Evolutionary conservation across 2,797 vertebrate species (phyloP).

Genomic region (Sebastes hubbsi): DNA sequence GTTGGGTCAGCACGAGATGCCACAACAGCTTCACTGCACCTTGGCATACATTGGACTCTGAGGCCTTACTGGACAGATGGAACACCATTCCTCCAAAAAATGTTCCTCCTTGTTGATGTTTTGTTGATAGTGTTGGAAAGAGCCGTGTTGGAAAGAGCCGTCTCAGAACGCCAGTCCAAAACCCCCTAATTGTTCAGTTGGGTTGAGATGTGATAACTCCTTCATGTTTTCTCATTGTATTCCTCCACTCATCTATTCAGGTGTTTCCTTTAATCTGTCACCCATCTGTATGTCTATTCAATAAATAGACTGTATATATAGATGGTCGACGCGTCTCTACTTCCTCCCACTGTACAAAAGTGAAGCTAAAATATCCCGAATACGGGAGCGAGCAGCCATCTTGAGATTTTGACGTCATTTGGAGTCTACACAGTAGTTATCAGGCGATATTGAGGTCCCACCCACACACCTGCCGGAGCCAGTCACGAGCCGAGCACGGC

Average conservation of each 20-base stretch:
- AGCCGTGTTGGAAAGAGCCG: not conserved
- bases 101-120: not conserved
- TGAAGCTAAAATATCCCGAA: no score
- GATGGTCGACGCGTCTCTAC: no score
- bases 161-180: not conserved
- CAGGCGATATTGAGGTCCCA: no score
- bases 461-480: no score
- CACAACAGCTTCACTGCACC: not conserved
- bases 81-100: not conserved
- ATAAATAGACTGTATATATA: no score
- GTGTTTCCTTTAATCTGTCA: not conserved
- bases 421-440: rapidly evolving
- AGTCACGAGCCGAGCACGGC: no score
- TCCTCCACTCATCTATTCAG: not conserved
- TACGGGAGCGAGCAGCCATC: no score
- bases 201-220: not conserved
- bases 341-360: no score
- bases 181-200: not conserved
- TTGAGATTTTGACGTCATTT: no score
- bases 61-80: not conserved
- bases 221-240: not conserved
- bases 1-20: not conserved
- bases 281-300: not conserved
- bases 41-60: not conserved
- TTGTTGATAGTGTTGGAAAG: not conserved